phyloP scores from a whole-genome alignment of 2,797 vertebrate genomes.

The Poecilia picta region DNA sequence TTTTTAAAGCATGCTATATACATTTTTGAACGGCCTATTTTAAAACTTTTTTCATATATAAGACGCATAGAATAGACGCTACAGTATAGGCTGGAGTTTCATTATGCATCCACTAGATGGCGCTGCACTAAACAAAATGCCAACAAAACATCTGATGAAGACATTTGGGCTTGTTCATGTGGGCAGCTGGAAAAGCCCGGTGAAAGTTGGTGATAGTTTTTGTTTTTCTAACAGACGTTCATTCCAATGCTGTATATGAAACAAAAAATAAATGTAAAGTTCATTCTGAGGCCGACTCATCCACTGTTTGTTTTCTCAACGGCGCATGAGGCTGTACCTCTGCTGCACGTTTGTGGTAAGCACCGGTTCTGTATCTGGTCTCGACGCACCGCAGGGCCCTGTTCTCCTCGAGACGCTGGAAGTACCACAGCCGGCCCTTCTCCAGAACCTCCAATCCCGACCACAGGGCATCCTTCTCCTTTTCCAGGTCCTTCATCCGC shows the following conservation, averaged over 20 bases:
- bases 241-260: neutral
- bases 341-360: conserved; percentile 1
- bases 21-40: neutral
- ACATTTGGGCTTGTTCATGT: neutral
- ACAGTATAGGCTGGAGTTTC: no score
- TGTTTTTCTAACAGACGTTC: no score
- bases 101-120: no score
- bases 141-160: no score
- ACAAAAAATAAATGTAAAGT: neutral
- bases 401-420: conserved; percentile 74
- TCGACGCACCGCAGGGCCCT: conserved; percentile 32
- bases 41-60: no score
- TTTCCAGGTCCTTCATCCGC: conserved; percentile 82
- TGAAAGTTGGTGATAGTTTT: no score
- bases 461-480: conserved; percentile 83
- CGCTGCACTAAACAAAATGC: no score
- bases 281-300: neutral
- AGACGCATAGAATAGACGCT: no score
- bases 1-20: neutral
- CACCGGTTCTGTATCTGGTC: conserved; percentile 8
- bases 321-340: conserved; percentile 35
- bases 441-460: conserved; percentile 84
- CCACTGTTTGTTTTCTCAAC: neutral
- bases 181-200: neutral
- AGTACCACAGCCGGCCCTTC: conserved; percentile 81